These are phyloP conservation scores for Arvicanthis niloticus DNA, from an alignment of 2,113 vertebrate genomes.

Conservation along the genomic window DNA sequence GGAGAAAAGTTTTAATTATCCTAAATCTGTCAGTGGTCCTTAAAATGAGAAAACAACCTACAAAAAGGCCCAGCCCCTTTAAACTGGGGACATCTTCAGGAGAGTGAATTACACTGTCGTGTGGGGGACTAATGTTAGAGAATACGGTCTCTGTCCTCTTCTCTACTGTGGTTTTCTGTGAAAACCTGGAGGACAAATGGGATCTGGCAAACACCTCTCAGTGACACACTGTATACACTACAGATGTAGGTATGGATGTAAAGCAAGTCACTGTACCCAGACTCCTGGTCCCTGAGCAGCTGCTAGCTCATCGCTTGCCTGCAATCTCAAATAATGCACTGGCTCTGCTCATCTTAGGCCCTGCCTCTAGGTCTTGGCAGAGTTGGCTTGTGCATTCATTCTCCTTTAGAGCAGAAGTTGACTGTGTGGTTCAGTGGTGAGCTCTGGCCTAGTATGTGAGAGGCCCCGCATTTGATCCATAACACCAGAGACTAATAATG, in stretches of 20 bases:
- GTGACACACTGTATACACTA: not conserved
- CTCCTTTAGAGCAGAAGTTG: not conserved
- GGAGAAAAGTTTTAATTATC: slow-evolving; percentile 68
- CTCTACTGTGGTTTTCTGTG: not conserved
- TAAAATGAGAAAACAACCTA: slow-evolving; percentile 46
- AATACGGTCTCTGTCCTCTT: not conserved
- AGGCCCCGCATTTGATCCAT: not conserved
- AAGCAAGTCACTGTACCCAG: not conserved
- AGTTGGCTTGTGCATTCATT: not conserved
- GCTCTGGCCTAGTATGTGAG: not conserved
- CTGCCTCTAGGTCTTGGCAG: not conserved
- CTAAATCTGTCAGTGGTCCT: slow-evolving; percentile 35
- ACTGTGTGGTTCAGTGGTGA: not conserved
- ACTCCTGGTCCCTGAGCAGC: not conserved
- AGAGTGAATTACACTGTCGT: not conserved
- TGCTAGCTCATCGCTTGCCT: not conserved
- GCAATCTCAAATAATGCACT: not conserved
- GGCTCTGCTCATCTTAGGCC: not conserved
- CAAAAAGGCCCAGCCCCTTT: not conserved
- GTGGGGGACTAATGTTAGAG: not conserved
- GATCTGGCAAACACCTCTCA: not conserved
- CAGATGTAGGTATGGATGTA: not conserved
- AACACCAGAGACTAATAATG: not conserved
- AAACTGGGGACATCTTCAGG: not conserved
- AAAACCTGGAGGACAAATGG: not conserved